Base-by-base conservation (phyloP, 2,113 vertebrate species). In the Perccottus glenii region DNA sequence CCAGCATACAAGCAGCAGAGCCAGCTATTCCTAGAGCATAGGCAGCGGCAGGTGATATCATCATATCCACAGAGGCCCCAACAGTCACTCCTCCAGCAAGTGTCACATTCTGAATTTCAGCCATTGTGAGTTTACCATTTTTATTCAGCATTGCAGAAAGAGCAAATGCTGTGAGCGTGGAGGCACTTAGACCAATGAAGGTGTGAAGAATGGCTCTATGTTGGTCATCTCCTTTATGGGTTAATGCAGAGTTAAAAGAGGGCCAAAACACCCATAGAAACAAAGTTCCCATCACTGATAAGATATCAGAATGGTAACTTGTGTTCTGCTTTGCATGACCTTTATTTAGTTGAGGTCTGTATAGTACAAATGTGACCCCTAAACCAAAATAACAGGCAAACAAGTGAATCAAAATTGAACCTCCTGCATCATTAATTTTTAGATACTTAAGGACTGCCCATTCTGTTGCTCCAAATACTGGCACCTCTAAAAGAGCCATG, bases 231-330 rank as follows among this genome's bases (percentile, higher is more conserved):
- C 92, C 93, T 0, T 80, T 90, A 1, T 90, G 84, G 60, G 92
- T 90, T 38, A 94, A 64, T 1, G 92, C 87, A 0, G 93, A 93
- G 83, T 95, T 93, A 3, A 96, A 96, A 3, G 94, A 94, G 5
- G 94, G 94, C 94, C 94, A 95, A 78, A 95, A 96, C 35, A 96
- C 93, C 94, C 95, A 96, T 12, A 96, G 94, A 72, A 94, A 92
- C 77, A 95, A 83, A 0, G 83, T 93, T 5, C 95, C 95, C 64
- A 94, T 74, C 9, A 94, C 63, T 12, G 94, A 91, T 15, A 92
- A 59, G 45, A 95, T 74, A 73, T 95, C 93, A 0, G 95, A 94
- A 19, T 81, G 75, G 53, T 90, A 85, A 51, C 91, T 93, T 4
- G 91, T 91, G 11, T 4, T 79, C 40, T 93, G 91, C 63, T 94